phyloP scores from a whole-genome alignment of 2,888 invertebrate genomes.

The Latrodectus hesperus region DNA sequence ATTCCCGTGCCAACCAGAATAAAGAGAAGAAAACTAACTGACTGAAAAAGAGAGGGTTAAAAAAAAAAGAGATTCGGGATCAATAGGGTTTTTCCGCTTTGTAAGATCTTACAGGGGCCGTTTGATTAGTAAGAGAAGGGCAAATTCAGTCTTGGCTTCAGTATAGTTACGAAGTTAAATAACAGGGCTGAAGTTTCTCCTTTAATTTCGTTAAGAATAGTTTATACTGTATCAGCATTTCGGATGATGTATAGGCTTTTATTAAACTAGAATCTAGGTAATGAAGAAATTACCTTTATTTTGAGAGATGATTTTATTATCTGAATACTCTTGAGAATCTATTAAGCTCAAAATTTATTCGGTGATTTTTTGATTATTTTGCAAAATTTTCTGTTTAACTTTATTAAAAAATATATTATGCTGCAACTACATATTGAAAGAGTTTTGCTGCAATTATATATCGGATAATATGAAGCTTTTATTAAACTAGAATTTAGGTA shows the following conservation, averaged over 20 bases:
- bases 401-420: not conserved
- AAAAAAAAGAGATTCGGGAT: slow-evolving; percentile 9
- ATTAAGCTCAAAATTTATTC: no score
- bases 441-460: not conserved
- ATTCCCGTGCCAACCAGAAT: not conserved
- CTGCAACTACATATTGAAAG: not conserved
- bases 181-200: not conserved
- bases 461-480: not conserved
- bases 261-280: no score
- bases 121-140: slow-evolving; percentile 31
- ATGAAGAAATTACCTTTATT: not conserved
- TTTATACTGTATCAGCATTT: not conserved
- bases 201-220: not conserved
- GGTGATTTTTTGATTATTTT: no score
- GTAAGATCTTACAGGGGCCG: slow-evolving; percentile 32
- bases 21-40: slow-evolving; percentile 36
- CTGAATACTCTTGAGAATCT: no score
- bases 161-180: slow-evolving; percentile 12
- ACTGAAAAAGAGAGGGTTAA: slow-evolving; percentile 21
- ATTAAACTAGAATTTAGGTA: no score
- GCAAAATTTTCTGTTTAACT: no score
- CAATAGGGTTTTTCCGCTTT: slow-evolving; percentile 55
- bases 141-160: not conserved
- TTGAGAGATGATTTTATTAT: not conserved
- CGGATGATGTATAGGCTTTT: not conserved